phyloP scores from a whole-genome alignment of 2,888 invertebrate genomes.

The Uloborus plumipes region DNA sequence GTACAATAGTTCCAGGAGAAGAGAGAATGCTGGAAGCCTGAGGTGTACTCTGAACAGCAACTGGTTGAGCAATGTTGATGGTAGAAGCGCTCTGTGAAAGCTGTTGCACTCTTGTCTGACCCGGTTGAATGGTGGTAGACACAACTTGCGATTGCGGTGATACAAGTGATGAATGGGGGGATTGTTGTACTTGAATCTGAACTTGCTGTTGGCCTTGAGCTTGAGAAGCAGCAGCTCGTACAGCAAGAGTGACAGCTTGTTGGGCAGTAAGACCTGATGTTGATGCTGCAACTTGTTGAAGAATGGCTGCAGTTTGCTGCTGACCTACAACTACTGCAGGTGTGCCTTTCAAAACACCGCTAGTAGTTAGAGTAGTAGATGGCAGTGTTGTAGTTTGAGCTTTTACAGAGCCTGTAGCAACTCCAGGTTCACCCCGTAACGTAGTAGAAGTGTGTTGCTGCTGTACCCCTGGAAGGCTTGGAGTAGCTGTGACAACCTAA shows the following conservation, averaged over 20 bases:
- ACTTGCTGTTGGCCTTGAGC: conserved; percentile 52
- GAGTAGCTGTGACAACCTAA: conserved; percentile 64
- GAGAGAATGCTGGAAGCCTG: conserved; percentile 28
- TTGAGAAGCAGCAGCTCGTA: conserved; percentile 38
- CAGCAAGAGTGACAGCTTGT: conserved; percentile 60
- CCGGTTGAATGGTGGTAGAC: conserved; percentile 19
- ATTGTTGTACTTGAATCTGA: conserved; percentile 54
- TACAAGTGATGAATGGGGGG: conserved; percentile 32
- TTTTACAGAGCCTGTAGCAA: conserved; percentile 42
- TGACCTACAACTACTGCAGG: conserved; percentile 58
- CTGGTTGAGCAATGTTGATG: conserved; percentile 21
- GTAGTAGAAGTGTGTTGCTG: conserved; percentile 19
- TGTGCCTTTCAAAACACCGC: conserved; percentile 52
- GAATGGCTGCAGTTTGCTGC: conserved; percentile 44
- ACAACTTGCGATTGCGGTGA: conserved; percentile 49
- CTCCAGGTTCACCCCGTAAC: conserved; percentile 38
- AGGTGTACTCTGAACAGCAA: conserved; percentile 28
- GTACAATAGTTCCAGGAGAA: conserved; percentile 24
- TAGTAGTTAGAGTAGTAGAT: conserved; percentile 54
- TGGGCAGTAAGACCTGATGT: conserved; percentile 38
- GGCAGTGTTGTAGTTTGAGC: conserved; percentile 54
- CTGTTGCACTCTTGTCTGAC: conserved; percentile 36
- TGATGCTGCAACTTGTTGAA: conserved; percentile 48
- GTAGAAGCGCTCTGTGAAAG: conserved; percentile 18
- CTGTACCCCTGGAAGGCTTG: conserved; percentile 46